A percentile compares a stretch with the other conserved stretches of the same genome.
Conservation (phyloP, 2,888 invertebrate species). For the Chymomyza fuscimana region DNA sequence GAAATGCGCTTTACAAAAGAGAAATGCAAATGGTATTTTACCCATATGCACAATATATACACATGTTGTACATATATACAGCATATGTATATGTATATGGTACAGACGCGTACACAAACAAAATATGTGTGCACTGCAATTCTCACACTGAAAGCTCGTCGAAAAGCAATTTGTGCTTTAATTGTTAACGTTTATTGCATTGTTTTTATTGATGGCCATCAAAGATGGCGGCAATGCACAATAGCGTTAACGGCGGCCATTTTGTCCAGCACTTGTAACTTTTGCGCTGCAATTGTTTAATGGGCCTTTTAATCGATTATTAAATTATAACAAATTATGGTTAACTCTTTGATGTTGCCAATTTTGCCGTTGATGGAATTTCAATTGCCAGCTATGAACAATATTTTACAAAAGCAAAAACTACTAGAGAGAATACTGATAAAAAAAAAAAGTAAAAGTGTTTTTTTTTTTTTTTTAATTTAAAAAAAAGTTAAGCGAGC, state of each 20-base stretch:
- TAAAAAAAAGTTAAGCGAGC: too few relatives aligned
- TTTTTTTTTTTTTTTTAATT: too few relatives aligned
- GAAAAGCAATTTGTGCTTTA: constrained; percentile 66
- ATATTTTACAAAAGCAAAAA: too few relatives aligned
- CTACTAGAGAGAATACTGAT: too few relatives aligned
- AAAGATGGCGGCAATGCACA: constrained; percentile 12
- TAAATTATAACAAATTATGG: constrained; percentile 49
- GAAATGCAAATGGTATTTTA: too few relatives aligned
- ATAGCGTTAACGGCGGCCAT: neutral
- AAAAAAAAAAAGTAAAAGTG: too few relatives aligned
- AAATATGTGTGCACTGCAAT: neutral
- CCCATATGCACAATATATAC: constrained; percentile 1
- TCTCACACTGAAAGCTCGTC: neutral
- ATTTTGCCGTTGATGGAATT: too few relatives aligned
- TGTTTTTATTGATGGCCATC: constrained; percentile 42
- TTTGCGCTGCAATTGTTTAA: neutral
- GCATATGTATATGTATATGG: too few relatives aligned
- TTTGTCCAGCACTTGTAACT: neutral
- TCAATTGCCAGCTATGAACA: too few relatives aligned
- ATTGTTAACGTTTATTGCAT: constrained; percentile 67
- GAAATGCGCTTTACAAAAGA: too few relatives aligned
- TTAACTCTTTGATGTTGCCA: neutral
- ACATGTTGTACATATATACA: neutral
- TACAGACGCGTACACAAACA: neutral
- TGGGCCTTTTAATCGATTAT: constrained; percentile 61